Evolutionary conservation across 2,113 vertebrate genomes (phyloP).

Genomic region (Leptosomus discolor): DNA sequence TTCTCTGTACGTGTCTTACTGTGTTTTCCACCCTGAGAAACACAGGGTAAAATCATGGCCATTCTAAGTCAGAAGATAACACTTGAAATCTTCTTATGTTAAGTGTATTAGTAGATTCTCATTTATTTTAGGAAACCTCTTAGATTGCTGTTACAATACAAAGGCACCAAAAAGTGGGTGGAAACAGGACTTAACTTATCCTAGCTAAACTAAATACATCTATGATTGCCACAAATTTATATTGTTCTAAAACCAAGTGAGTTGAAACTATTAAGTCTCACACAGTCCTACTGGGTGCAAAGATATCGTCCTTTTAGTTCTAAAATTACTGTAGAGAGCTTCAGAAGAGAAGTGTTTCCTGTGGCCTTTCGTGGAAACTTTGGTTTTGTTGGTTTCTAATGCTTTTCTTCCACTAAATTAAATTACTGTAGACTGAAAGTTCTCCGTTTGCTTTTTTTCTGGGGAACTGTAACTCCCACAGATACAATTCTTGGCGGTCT

Average conservation of each 20-base stretch:
- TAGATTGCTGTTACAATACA: not conserved
- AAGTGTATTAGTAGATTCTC: not conserved
- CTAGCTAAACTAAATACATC: not conserved
- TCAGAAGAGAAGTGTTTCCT: not conserved
- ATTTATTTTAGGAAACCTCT: not conserved
- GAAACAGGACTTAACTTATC: not conserved
- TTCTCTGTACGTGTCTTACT: not conserved
- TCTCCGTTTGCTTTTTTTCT: constrained; percentile 24
- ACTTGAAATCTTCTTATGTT: not conserved
- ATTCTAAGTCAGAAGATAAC: not conserved
- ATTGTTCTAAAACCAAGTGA: not conserved
- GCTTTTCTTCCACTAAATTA: constrained; percentile 6
- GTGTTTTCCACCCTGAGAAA: not conserved
- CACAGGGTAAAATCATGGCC: not conserved
- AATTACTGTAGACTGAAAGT: not conserved
- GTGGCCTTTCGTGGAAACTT: not conserved
- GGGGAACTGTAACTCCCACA: constrained; percentile 30
- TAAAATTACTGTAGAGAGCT: not conserved
- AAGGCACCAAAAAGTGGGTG: not conserved
- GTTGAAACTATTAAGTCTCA: not conserved
- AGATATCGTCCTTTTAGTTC: not conserved
- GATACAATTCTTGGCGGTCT: not conserved
- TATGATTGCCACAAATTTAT: not conserved
- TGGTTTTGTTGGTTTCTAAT: not conserved
- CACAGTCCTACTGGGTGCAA: not conserved